A percentile compares a stretch with the other conserved stretches of the same genome.
Evolutionary conservation across 2,113 vertebrate genomes (phyloP).

Genomic region (Podarcis muralis): DNA sequence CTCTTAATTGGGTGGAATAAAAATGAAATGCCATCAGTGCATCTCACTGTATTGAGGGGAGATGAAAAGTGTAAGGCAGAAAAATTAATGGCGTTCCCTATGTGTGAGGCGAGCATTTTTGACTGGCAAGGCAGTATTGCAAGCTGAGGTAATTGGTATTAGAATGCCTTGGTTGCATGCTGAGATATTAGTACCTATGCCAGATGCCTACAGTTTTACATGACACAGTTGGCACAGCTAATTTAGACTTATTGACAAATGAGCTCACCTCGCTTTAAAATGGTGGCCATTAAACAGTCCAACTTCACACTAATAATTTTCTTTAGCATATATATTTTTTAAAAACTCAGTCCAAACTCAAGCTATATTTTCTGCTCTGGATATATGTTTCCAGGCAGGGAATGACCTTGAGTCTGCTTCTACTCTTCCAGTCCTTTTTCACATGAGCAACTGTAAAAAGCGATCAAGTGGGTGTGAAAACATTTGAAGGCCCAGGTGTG

Average conservation of each 20-base stretch:
- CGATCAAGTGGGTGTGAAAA: slow-evolving; percentile 38
- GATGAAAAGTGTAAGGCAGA: not conserved
- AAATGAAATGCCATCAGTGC: not conserved
- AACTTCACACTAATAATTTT: slow-evolving; percentile 31
- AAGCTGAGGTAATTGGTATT: not conserved
- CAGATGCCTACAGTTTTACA: slow-evolving; percentile 25
- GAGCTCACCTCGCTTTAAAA: slow-evolving; percentile 41
- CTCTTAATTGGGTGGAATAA: not conserved
- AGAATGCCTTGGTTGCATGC: not conserved
- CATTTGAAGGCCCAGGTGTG: slow-evolving; percentile 20
- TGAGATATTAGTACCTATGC: not conserved
- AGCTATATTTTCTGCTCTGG: not conserved
- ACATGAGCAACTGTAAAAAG: not conserved
- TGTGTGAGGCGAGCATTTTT: rapidly evolving
- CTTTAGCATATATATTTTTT: slow-evolving; percentile 8
- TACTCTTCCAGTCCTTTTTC: not conserved
- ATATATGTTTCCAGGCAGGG: not conserved
- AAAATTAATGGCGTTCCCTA: not conserved
- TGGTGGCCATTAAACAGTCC: slow-evolving; percentile 35
- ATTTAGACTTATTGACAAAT: slow-evolving; percentile 49
- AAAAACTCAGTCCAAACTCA: not conserved
- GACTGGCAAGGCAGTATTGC: not conserved
- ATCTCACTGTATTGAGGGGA: not conserved
- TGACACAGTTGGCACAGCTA: slow-evolving; percentile 19
- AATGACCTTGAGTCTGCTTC: slow-evolving; percentile 6